Evolutionary conservation across 2,113 vertebrate species (phyloP).

Genomic region (Pungitius pungitius): DNA sequence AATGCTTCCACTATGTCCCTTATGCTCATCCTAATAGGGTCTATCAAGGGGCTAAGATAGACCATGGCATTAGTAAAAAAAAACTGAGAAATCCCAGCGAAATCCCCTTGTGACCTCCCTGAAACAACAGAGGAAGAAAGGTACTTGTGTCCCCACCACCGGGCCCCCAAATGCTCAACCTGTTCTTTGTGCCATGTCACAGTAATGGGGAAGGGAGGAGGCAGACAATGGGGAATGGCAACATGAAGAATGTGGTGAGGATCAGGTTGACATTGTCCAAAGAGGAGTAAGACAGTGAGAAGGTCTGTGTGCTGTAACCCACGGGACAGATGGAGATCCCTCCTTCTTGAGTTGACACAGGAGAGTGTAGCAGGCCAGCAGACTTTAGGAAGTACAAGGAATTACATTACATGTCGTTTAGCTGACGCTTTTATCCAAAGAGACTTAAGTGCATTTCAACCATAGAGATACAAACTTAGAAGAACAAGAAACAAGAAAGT

Average conservation of each 20-base stretch:
- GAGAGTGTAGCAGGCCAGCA: slow-evolving; percentile 13
- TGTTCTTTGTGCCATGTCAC: not conserved
- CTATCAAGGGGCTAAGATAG: slow-evolving; percentile 19
- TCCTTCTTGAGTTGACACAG: slow-evolving; percentile 7
- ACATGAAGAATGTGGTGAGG: not conserved
- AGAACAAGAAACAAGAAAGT: too few species aligned
- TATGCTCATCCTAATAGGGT: slow-evolving; percentile 1
- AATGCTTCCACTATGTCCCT: slow-evolving; percentile 5
- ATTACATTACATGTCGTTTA: too few species aligned
- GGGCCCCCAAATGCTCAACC: slow-evolving; percentile 14
- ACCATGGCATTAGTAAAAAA: slow-evolving; percentile 15
- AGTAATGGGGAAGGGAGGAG: slow-evolving; percentile 12
- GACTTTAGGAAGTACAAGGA: slow-evolving; percentile 3
- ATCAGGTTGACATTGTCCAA: slow-evolving; percentile 11
- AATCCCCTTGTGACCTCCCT: slow-evolving; percentile 3
- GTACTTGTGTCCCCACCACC: slow-evolving; percentile 7
- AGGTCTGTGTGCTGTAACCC: slow-evolving; percentile 15
- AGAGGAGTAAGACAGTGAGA: not conserved
- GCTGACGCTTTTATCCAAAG: too few species aligned
- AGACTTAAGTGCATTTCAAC: too few species aligned
- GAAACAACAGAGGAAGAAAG: slow-evolving; percentile 23
- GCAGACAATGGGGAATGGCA: slow-evolving; percentile 12
- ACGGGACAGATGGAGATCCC: not conserved
- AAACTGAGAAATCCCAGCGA: not conserved
- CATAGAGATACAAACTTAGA: too few species aligned